Percentiles rank a stretch among this genome's conserved stretches.
Conservation (phyloP, 1,140 invertebrate species). For the Papilio polyxenes region DNA sequence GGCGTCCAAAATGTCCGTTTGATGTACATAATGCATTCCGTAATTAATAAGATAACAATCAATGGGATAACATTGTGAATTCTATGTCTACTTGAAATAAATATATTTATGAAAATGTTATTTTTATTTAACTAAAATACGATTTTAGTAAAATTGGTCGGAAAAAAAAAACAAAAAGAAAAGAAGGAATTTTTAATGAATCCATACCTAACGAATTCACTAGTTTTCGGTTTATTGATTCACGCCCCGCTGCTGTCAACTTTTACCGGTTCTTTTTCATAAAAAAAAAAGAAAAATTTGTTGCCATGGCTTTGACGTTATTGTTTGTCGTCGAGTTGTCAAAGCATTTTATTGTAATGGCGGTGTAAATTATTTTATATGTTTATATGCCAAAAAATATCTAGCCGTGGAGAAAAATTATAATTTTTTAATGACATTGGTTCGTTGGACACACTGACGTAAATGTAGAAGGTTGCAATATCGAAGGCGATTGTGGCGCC, state of each 20-base stretch:
- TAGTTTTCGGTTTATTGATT: conserved; percentile 10
- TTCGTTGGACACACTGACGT: no score
- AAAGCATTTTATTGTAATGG: no score
- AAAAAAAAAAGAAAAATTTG: not conserved
- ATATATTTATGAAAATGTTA: conserved; percentile 8
- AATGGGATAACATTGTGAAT: not conserved
- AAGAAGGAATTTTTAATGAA: not conserved
- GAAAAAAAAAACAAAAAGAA: no score
- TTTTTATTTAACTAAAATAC: not conserved
- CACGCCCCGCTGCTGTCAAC: not conserved
- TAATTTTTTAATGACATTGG: no score
- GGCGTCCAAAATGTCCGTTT: conserved; percentile 20
- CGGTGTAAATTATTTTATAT: no score
- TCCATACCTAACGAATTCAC: no score
- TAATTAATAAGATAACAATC: conserved; percentile 19
- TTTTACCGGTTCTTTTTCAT: not conserved
- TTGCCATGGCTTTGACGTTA: no score
- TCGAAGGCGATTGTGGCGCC: no score
- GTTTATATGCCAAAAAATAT: no score
- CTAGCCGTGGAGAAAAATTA: no score
- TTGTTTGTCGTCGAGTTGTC: no score
- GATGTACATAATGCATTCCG: conserved; percentile 8
- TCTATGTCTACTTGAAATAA: conserved; percentile 23
- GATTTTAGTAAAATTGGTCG: not conserved
- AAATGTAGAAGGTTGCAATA: no score